Percentiles rank a stretch among this genome's conserved stretches.
Conservation (phyloP, 1,140 invertebrate species). For the Achatina immaculata region DNA sequence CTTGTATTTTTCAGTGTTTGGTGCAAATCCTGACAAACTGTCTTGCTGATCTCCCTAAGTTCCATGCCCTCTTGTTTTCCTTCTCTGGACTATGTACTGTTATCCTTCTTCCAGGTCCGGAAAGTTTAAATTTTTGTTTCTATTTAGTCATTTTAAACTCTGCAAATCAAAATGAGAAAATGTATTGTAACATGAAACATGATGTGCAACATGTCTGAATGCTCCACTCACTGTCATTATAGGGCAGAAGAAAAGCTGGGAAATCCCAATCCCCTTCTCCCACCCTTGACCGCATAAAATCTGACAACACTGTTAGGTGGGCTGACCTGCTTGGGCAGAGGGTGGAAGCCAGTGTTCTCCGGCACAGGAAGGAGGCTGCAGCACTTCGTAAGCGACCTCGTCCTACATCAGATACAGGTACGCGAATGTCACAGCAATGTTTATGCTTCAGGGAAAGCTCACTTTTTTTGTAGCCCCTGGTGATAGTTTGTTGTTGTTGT, state of each 20-base stretch:
- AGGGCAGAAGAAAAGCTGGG: slow-evolving; percentile 44
- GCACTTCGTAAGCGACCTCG: slow-evolving; percentile 44
- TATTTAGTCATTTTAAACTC: no score
- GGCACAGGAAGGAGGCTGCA: slow-evolving; percentile 26
- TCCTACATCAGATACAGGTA: slow-evolving; percentile 62
- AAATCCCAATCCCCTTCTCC: slow-evolving; percentile 58
- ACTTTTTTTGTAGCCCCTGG: not conserved
- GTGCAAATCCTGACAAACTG: no score
- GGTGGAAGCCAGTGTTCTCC: slow-evolving; percentile 36
- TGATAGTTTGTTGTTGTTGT: slow-evolving; percentile 6
- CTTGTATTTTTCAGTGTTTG: no score
- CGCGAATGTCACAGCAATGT: slow-evolving; percentile 8
- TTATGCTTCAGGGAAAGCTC: not conserved
- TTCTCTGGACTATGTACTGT: no score
- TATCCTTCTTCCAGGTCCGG: no score
- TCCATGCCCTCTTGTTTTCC: no score
- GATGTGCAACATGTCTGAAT: no score
- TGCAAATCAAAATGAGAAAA: no score
- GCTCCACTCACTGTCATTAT: no score
- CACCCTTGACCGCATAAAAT: slow-evolving; percentile 57
- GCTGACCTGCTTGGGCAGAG: slow-evolving; percentile 55
- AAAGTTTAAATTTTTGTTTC: no score
- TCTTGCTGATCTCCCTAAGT: no score
- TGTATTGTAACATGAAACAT: no score
- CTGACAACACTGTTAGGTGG: slow-evolving; percentile 62